Base-by-base conservation (phyloP, 2,797 vertebrate genomes). In the Nannoperca australis region DNA sequence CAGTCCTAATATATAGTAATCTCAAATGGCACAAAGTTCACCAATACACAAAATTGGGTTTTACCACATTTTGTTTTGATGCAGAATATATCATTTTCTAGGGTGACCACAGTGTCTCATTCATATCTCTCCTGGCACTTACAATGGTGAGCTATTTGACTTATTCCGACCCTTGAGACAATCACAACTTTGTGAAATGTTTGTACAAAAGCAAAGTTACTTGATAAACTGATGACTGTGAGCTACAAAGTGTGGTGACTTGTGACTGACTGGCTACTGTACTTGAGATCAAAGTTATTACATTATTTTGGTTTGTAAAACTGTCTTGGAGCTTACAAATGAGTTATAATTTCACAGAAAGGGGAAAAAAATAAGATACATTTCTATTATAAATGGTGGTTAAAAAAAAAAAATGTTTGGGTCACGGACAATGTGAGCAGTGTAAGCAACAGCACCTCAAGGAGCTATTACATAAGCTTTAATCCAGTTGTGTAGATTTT, bases 401-500 rank as follows among this genome's bases (percentile, higher is more conserved):
- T 36, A 1, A 36, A 36, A 36, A 36, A 10, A 36, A 36, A 9
- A 9, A 36, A 7, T 47, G 40, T 51, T 59, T 34, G 20, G 32
- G 50, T 20, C 6, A 30, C 7, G 13, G 18, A 59, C 18, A 42
- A 14, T 66, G 62, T 32, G 36, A 51, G 13, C 34, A 42, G 36
- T 58, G 34, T 56, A 17, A 50, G n/a, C 68, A 76, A 70, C 47
- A 72, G 1, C 55, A 73, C 67, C 70, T 76, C 20, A 62, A 78
- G 79, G 70, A 88, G 44, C 30, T 5, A 49, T 74, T 78, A 51
- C 63, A 86, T 36, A 78, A 83, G n/a, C 45, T 60, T 62, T 81
- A 78, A 85, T 85, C 81, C 53, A 70, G 74, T 81, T 78, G 36
- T 53, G 7, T n/a, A 70, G 68, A 82, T 38, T 30, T 50, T 71